phyloP scores from a whole-genome alignment of 2,888 invertebrate genomes.

The Gryllus longicercus region DNA sequence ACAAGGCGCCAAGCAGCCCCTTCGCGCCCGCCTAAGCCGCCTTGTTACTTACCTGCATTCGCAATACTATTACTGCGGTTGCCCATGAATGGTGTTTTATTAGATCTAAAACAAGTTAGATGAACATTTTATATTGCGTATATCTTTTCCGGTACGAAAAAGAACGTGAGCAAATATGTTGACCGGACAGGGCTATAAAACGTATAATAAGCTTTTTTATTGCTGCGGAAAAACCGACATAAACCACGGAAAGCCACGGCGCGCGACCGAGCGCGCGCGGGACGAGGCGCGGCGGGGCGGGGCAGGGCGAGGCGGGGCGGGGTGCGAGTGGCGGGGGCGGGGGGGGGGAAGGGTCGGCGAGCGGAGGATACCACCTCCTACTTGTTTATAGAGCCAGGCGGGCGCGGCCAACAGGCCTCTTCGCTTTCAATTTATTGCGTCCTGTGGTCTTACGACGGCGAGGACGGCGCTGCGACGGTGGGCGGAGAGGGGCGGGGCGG shows the following conservation, averaged over 20 bases:
- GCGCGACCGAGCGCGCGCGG: not conserved
- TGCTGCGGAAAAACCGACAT: constrained; percentile 26
- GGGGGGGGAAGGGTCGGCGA: not conserved
- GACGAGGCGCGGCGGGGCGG: not conserved
- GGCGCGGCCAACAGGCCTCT: constrained; percentile 7
- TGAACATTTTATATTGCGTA: constrained; percentile 17
- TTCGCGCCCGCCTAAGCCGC: not conserved
- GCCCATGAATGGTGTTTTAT: not conserved
- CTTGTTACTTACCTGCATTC: not conserved
- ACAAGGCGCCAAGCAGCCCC: not conserved
- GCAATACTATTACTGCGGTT: not conserved
- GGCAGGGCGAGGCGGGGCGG: not conserved
- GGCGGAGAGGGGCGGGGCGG: not conserved
- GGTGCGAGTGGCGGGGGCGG: not conserved
- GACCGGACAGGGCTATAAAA: constrained; percentile 27
- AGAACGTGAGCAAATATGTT: constrained; percentile 26
- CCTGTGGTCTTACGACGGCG: not conserved
- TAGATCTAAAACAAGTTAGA: constrained; percentile 8
- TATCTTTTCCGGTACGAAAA: constrained; percentile 11
- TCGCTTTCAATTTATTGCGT: constrained; percentile 17
- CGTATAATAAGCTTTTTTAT: constrained; percentile 30
- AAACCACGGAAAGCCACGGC: constrained; percentile 4
- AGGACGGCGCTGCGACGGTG: not conserved
- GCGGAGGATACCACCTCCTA: not conserved
- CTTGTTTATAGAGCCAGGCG: not conserved